Percentiles rank a stretch among this genome's conserved stretches.
Conservation (phyloP, 1,140 invertebrate species). For the Bilobella aurantiaca region DNA sequence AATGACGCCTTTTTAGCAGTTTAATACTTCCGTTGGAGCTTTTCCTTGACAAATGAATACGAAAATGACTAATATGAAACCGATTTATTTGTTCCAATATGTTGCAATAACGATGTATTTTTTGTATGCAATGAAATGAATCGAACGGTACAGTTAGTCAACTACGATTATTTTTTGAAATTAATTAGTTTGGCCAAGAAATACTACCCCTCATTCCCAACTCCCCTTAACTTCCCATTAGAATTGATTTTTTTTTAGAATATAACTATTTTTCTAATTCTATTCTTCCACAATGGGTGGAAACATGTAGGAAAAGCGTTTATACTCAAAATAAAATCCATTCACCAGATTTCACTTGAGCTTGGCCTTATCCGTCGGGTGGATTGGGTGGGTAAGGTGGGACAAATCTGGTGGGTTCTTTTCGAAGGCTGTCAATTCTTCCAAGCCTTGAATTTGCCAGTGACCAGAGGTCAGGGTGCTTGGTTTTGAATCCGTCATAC, state of each 20-base stretch:
- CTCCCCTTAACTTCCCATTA: no score
- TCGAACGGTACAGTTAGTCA: no score
- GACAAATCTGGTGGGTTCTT: constrained; percentile 30
- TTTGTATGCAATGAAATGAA: no score
- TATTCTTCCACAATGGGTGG: constrained; percentile 6
- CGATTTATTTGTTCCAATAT: no score
- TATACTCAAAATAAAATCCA: constrained; percentile 11
- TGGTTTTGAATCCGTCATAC: constrained; percentile 19
- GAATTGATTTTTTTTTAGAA: not conserved
- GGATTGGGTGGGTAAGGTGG: constrained; percentile 27
- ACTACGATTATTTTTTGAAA: no score
- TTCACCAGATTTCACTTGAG: constrained; percentile 13
- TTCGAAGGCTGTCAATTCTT: constrained; percentile 24
- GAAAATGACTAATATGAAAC: no score
- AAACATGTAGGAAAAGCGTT: not conserved
- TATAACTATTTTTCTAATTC: not conserved
- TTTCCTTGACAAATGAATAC: no score
- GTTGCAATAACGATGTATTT: no score
- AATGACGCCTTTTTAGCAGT: no score
- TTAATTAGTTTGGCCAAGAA: not conserved
- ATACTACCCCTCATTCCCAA: not conserved
- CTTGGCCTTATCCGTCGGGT: constrained; percentile 20
- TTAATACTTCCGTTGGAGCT: no score
- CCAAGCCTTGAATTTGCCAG: constrained; percentile 21
- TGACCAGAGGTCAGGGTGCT: constrained; percentile 18